phyloP scores from a whole-genome alignment of 2,113 vertebrate species.

The Solenodon paradoxus region DNA sequence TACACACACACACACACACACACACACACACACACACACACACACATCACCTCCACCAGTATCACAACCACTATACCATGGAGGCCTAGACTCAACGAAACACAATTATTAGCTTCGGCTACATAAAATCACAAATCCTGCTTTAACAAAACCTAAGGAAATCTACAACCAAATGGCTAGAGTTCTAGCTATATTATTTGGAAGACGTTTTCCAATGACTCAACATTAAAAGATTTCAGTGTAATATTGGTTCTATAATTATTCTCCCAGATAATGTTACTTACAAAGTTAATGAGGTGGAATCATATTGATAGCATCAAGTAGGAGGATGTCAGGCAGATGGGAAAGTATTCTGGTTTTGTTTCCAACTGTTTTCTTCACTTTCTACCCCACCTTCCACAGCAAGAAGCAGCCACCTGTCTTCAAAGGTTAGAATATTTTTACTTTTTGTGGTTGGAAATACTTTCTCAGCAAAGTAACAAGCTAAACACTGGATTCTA shows the following conservation, averaged over 20 bases:
- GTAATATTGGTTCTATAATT: not conserved
- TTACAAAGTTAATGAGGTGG: not conserved
- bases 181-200: slow-evolving; percentile 2
- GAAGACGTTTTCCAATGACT: slow-evolving; percentile 38
- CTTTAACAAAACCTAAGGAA: not conserved
- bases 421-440: not conserved
- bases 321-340: not conserved
- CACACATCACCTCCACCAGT: not conserved
- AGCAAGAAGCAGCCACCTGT: not conserved
- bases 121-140: not conserved
- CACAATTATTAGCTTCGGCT: not conserved
- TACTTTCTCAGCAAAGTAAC: not conserved
- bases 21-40: not conserved
- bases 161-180: not conserved
- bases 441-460: not conserved
- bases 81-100: not conserved
- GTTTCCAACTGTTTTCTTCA: not conserved
- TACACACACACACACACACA: too few species aligned
- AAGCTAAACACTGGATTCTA: not conserved
- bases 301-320: not conserved
- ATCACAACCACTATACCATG: not conserved
- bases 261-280: not conserved
- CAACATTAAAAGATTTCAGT: not conserved
- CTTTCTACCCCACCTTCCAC: not conserved
- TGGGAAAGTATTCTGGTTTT: not conserved